Conservation (phyloP, 2,797 vertebrate genomes). For the Muscicapa striata region DNA sequence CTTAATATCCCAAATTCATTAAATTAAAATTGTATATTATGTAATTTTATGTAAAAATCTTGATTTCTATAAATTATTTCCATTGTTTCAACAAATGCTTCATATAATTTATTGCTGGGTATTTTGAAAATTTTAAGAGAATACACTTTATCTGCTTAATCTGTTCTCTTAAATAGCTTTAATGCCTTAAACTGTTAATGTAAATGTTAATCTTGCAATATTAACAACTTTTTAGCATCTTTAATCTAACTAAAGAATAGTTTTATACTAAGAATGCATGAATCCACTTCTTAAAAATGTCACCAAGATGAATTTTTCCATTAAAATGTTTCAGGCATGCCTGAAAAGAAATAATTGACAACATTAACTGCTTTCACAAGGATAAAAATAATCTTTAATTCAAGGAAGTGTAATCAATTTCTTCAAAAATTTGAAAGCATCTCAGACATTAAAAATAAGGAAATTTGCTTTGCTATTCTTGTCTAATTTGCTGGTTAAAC, state of each 20-base stretch:
- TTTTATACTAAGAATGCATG: conserved; percentile 1
- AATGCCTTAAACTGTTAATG: neutral
- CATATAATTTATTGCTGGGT: neutral
- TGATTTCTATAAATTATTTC: neutral
- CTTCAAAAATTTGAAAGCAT: conserved; percentile 11
- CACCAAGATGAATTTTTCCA: neutral
- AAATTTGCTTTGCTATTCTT: conserved; percentile 21
- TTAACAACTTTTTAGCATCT: neutral
- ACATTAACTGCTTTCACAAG: neutral
- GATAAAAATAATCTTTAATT: conserved; percentile 31
- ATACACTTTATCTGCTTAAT: neutral
- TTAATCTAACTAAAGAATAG: neutral
- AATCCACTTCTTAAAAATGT: conserved; percentile 29
- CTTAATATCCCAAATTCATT: neutral
- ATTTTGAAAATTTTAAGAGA: neutral
- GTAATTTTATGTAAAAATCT: neutral
- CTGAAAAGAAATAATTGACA: conserved; percentile 48
- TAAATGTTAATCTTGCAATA: neutral
- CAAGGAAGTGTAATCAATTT: conserved; percentile 26
- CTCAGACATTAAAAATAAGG: neutral
- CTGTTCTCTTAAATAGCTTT: neutral
- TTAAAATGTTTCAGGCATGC: conserved; percentile 48
- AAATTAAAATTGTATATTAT: neutral
- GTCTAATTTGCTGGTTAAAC: conserved; percentile 23
- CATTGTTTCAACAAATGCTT: neutral